These are phyloP conservation scores for Encarsia formosa DNA, from an alignment of 2,888 invertebrate genomes.

Conservation along the genomic window DNA sequence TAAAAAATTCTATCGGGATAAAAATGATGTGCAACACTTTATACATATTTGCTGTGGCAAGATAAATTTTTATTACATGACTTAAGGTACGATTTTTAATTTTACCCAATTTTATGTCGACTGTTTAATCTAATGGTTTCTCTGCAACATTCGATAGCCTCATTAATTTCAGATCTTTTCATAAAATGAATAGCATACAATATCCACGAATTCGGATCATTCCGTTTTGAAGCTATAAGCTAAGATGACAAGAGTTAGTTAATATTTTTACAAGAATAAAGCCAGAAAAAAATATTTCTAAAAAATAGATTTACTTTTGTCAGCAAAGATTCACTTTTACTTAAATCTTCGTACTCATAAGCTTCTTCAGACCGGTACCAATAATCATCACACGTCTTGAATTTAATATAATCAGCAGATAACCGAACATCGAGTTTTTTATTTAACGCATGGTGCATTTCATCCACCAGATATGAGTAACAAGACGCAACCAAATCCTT, in stretches of 20 bases:
- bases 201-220: constrained; percentile 33
- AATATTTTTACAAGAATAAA: too few species aligned
- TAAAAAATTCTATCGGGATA: too few species aligned
- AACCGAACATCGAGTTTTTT: constrained; percentile 29
- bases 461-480: constrained; percentile 38
- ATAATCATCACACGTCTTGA: background rate
- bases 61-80: too few species aligned
- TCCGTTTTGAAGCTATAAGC: too few species aligned
- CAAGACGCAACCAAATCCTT: constrained; percentile 37
- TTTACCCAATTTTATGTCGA: constrained; percentile 36
- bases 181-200: constrained; percentile 35
- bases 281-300: too few species aligned
- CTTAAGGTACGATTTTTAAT: too few species aligned
- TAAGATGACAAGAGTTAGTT: too few species aligned
- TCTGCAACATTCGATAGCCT: constrained; percentile 34
- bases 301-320: too few species aligned
- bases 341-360: constrained; percentile 33
- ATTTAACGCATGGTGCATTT: constrained; percentile 38
- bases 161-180: constrained; percentile 31
- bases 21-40: too few species aligned
- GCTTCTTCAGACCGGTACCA: constrained; percentile 37
- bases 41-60: too few species aligned
- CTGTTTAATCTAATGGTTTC: constrained; percentile 35
- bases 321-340: constrained; percentile 30
- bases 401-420: background rate